Evolutionary conservation across 92 coral and sea anemone genomes (phyloP), one percentile per base, ranked within the genome.

Genomic region (Scolanthus callimorphus): DNA sequence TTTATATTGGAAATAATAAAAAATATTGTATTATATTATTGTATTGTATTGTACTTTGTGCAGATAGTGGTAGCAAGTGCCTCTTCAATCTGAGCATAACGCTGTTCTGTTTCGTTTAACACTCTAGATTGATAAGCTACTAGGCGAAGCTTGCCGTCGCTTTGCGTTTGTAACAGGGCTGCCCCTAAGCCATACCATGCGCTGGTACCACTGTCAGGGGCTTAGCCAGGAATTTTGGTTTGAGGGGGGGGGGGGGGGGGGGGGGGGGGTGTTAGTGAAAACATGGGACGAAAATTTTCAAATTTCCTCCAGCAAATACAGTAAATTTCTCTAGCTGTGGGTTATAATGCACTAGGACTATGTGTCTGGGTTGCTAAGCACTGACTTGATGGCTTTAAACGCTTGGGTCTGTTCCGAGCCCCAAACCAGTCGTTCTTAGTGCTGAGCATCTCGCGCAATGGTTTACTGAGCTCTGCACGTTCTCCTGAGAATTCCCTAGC

Each of bases 111-210:
- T 64, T 48, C 34, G 12, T 45, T 43, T 29, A 72, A 22, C 9
- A 73, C 59, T 47, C 79, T 64, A 23, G 72, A 72, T 20, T 51
- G 38, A 38, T 72, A 72, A 10, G 65, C 75, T n/a, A 73, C 80
- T 27, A 74, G 80, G 34, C 68, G 70, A 23, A 53, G 56, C 34
- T 63, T 30, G 34, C 68, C 51, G 29, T 71, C 56, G 1, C 17
- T 29, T 49, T 71, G 73, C 49, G 26, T 49, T 55, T 45, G 71
- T 15, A 31, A 28, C 60, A 61, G 52, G 10, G 60, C 57, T 45
- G 78, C 78, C 0, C 73, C 78, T 21, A 70, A 49, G 57, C 78
- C 78, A 61, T 62, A 62, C 28, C 77, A 60, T 70, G 70, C 26
- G 77, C 58, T 17, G 41, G 30, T 39, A 69, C 64, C 19, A 52